Evolutionary conservation across 2,888 invertebrate genomes (phyloP).

Genomic region (Hyposoter dolosus): DNA sequence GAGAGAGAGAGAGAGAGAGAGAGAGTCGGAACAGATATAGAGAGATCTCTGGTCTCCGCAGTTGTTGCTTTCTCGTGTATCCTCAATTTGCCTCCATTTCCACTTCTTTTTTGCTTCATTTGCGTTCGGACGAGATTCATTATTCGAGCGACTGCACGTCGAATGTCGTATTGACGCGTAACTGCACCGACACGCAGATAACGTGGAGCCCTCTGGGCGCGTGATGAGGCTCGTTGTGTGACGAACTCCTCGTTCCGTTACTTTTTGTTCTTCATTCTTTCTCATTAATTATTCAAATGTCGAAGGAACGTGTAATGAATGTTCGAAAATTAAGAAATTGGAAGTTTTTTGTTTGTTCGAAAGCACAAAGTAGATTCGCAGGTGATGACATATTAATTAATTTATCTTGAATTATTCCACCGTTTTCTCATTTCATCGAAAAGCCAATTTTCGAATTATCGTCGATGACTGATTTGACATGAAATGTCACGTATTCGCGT

Average conservation of each 20-base stretch:
- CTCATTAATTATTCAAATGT: not conserved
- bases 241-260: not conserved
- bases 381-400: not conserved
- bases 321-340: not conserved
- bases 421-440: not conserved
- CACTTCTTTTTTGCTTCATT: constrained; percentile 70
- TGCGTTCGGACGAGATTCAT: constrained; percentile 70
- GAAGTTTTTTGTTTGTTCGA: not conserved
- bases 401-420: not conserved
- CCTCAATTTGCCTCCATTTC: constrained; percentile 11
- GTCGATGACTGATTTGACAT: not conserved
- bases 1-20: not conserved
- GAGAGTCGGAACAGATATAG: not conserved
- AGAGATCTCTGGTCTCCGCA: constrained; percentile 39
- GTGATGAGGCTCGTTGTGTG: not conserved
- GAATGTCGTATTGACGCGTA: constrained; percentile 35
- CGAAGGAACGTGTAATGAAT: not conserved
- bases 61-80: constrained; percentile 22
- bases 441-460: not conserved
- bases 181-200: constrained; percentile 19
- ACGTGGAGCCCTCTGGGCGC: not conserved
- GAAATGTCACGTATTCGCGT: not conserved
- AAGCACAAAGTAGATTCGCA: not conserved
- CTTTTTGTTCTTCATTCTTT: not conserved
- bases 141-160: constrained; percentile 61